Percentiles rank a stretch among this genome's conserved stretches.
These are phyloP conservation scores for Drosophila vallismaia DNA, from an alignment of 2,888 invertebrate genomes.

Conservation along the genomic window DNA sequence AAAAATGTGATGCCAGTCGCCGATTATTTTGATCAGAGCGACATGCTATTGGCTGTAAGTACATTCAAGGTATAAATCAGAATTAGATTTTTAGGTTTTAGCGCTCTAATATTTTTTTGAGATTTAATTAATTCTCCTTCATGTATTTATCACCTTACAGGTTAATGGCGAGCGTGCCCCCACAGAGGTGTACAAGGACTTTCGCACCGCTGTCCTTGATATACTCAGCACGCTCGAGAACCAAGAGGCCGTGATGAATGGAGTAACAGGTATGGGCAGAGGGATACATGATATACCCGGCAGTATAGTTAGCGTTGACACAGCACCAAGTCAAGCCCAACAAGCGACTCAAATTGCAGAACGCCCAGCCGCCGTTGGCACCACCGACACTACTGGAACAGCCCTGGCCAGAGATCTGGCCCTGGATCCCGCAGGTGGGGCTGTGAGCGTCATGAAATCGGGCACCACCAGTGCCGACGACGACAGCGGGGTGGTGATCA, in stretches of 20 bases:
- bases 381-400: constrained; percentile 11
- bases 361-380: constrained; percentile 28
- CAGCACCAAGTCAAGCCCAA: constrained; percentile 85
- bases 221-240: constrained; percentile 90
- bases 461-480: constrained; percentile 47
- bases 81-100: too few species aligned
- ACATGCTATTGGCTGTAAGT: constrained; percentile 89
- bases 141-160: constrained; percentile 83
- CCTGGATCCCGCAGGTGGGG: constrained; percentile 19
- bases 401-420: constrained; percentile 35
- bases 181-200: constrained; percentile 93
- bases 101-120: not conserved
- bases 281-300: constrained; percentile 86
- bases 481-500: constrained; percentile 70
- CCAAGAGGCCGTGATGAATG: constrained; percentile 86
- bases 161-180: constrained; percentile 95
- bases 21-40: constrained; percentile 95
- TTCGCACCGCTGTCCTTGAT: constrained; percentile 90
- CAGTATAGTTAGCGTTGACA: constrained; percentile 87
- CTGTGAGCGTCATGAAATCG: constrained; percentile 56
- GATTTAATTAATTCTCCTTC: not conserved
- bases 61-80: not conserved
- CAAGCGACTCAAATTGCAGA: constrained; percentile 76
- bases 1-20: constrained; percentile 95
- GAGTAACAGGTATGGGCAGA: constrained; percentile 86